Base-by-base conservation (phyloP, 2,797 vertebrate genomes). In the Hippocampus kuda region DNA sequence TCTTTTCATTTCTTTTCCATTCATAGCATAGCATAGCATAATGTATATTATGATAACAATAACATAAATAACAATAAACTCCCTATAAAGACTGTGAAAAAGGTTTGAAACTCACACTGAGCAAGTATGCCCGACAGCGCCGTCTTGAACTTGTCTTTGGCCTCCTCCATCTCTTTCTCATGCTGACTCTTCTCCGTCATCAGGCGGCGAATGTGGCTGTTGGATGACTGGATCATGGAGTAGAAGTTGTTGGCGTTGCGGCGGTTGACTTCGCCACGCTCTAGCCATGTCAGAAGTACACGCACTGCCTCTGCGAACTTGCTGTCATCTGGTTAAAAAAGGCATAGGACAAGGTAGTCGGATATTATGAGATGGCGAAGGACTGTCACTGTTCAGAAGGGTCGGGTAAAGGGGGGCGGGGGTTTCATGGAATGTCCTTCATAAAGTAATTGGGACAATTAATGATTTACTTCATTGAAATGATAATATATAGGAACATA, bases 221-320 rank as follows among this genome's bases (percentile, higher is more conserved):
- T 98, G 72, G 94, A 94, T 0, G 94, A 96, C 86, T 98, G 96
- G 88, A 98, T 96, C 96, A 98, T 98, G 75, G 95, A 97, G 85
- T 98, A 98, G 90, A 98, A 98, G 90, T 93, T 96, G 88, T 97
- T 98, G 85, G 95, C 94, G 0, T 93, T 98, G 66, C 94, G 91
- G 26, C 95, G 94, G 87, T 95, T 98, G 73, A 98, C 96, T 66
- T 98, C 96, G 0, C 96, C 95, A 10, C 95, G 91, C 41, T 98
- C 96, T 79, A 98, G 89, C 96, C 96, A 98, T 66, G 95, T 96
- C 71, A 96, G 84, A 79, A 98, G 89, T 18, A 94, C 95, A 34
- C 92, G 94, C 44, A 97, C 93, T 0, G 94, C 95, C 81, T 97
- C 95, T 0, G 91, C 79, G 84, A 98, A 98, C 75, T 94, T 95